A percentile compares a stretch with the other conserved stretches of the same genome.
phyloP scores from a whole-genome alignment of 2,113 vertebrate genomes.

The Eclectus roratus region DNA sequence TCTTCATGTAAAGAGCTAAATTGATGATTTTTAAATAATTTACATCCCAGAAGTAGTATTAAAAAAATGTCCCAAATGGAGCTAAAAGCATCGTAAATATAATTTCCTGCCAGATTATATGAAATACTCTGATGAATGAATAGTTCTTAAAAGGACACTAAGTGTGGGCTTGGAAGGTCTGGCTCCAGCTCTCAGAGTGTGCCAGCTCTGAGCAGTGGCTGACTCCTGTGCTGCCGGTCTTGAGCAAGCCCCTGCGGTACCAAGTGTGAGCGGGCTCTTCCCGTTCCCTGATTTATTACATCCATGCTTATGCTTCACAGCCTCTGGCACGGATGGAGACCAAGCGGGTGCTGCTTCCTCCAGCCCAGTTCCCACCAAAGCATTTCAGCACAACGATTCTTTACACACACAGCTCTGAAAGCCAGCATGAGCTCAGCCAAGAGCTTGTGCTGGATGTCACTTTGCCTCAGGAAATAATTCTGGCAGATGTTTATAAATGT shows the following conservation, averaged over 20 bases:
- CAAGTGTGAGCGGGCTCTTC: background rate
- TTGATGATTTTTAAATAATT: conserved; percentile 73
- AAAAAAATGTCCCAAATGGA: conserved; percentile 63
- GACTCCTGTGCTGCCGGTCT: background rate
- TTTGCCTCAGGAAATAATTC: background rate
- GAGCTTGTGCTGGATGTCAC: background rate
- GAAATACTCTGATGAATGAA: conserved; percentile 33
- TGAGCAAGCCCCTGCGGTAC: background rate
- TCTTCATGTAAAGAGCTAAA: conserved; percentile 45
- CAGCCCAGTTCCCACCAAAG: background rate
- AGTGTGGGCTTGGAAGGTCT: background rate
- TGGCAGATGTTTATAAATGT: background rate
- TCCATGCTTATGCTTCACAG: background rate
- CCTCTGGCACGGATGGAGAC: background rate
- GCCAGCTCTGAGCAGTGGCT: background rate
- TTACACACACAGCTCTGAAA: background rate
- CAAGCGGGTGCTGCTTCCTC: background rate
- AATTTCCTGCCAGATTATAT: conserved; percentile 11
- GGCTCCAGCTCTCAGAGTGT: background rate
- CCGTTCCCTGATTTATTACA: background rate
- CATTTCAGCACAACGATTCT: background rate
- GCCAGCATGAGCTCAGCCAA: background rate
- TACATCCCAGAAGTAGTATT: conserved; percentile 59
- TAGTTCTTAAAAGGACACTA: conserved; percentile 44
- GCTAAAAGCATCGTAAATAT: conserved; percentile 79